Conservation (phyloP, 2,797 vertebrate species). For the Vespertilio murinus region DNA sequence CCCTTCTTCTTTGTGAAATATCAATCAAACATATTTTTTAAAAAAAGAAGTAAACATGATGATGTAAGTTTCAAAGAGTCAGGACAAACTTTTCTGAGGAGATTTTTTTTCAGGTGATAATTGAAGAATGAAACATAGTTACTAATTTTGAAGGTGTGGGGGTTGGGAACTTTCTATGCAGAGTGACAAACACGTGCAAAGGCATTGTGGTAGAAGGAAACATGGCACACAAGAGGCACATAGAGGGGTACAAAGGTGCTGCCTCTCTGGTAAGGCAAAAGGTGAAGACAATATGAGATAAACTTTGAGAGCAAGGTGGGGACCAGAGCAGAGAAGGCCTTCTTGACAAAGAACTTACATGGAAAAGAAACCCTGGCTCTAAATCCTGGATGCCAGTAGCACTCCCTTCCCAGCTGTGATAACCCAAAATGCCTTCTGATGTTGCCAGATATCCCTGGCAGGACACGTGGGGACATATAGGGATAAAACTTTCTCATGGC, state of each 20-base stretch:
- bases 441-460: background rate
- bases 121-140: background rate
- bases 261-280: background rate
- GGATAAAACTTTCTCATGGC: background rate
- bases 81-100: background rate
- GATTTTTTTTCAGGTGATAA: background rate
- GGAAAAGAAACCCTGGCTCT: background rate
- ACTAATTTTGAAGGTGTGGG: background rate
- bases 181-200: background rate
- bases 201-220: background rate
- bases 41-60: background rate
- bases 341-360: no score
- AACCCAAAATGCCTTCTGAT: background rate
- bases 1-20: no score
- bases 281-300: background rate
- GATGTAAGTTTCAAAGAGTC: background rate
- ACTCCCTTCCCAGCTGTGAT: background rate
- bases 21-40: no score
- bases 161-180: background rate
- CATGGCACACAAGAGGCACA: background rate
- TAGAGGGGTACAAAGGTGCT: background rate
- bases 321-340: background rate
- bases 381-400: background rate
- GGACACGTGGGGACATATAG: accelerated
- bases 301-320: background rate